Base-by-base conservation (phyloP, 2,888 invertebrate species). In the Alentia gelatinosa region DNA sequence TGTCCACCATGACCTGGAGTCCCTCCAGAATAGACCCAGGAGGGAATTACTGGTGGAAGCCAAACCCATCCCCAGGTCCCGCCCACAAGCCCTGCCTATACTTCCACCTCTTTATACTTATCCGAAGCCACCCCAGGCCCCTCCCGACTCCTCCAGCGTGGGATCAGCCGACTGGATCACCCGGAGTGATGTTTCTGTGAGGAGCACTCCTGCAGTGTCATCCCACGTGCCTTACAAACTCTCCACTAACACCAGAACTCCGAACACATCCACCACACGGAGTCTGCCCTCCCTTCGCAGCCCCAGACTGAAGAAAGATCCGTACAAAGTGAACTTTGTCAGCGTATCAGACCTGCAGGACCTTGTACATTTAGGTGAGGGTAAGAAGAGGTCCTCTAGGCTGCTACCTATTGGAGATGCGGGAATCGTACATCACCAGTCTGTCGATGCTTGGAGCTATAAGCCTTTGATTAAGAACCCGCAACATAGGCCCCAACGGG, bases 321-420 rank as follows among this genome's bases (percentile, higher is more conserved):
- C 39, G 3, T 3, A 37, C 35, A 83, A 83, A 19, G 83, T 86
- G 47, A 86, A 5, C 33, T 47, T 86, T 30, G 86, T 86, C 19
- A 86, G 42, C 30, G 86, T 30, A 12, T 47, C 86, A 15, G 86
- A 86, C 50, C 86, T 86, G 4, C 42, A 86, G 42, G 86, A 86
- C 47, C 33, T 86, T 26, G 74, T 74, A 74, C 74, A 74, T 26
- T 33, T 33, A 12, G 26, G 26, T 7, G 15, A 33, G 4, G 30
- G 12, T 56, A 56, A 39, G 37, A 39, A n/a, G 23, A 1, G 30
- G 26, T 26, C 86, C 47, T 86, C 50, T 19, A 86, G 47, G 26
- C 47, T 33, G 42, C 47, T 19, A 12, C 9, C 86, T 1, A 26
- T 86, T 42, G 86, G 86, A 1, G 42, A 33, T 9, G 26, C 19